These are phyloP conservation scores for Bufotes viridis DNA, from an alignment of 2,797 vertebrate species.

Conservation along the genomic window DNA sequence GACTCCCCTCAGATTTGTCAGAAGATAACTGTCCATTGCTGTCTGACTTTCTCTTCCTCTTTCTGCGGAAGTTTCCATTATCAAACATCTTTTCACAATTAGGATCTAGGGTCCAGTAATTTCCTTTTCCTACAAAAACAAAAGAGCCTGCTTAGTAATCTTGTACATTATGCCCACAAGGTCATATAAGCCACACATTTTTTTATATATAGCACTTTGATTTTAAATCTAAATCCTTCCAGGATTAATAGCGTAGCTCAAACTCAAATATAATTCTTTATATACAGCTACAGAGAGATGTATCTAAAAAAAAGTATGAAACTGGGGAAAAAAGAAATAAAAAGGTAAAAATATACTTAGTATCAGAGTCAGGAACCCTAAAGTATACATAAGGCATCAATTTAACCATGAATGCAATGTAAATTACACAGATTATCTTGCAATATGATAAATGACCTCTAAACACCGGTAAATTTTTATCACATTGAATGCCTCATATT, in stretches of 20 bases:
- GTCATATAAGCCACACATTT: not conserved
- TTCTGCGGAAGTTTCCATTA: slow-evolving; percentile 94
- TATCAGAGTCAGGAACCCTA: not conserved
- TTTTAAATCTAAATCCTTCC: not conserved
- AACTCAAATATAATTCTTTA: no score
- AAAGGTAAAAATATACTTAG: not conserved
- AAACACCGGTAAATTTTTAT: slow-evolving; percentile 6
- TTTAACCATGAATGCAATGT: slow-evolving; percentile 12
- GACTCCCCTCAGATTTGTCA: slow-evolving; percentile 72
- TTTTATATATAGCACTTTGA: not conserved
- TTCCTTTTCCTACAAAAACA: slow-evolving; percentile 86
- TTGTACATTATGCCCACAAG: not conserved
- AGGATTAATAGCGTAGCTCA: not conserved
- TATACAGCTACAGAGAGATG: not conserved
- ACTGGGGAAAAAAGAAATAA: not conserved
- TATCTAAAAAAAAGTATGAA: not conserved
- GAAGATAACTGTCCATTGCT: slow-evolving; percentile 67
- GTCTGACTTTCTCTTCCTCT: slow-evolving; percentile 90
- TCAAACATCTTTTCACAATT: slow-evolving; percentile 98
- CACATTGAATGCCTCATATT: not conserved
- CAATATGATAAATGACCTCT: slow-evolving; percentile 7
- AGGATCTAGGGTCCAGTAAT: slow-evolving; percentile 95
- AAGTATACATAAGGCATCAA: slow-evolving; percentile 7
- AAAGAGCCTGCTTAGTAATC: slow-evolving; percentile 4
- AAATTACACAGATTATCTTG: slow-evolving; percentile 7